Percentiles rank a stretch among this genome's conserved stretches.
phyloP scores from a whole-genome alignment of 35 echinoderm and acorn worm species.

The Heliocidaris tuberculata region DNA sequence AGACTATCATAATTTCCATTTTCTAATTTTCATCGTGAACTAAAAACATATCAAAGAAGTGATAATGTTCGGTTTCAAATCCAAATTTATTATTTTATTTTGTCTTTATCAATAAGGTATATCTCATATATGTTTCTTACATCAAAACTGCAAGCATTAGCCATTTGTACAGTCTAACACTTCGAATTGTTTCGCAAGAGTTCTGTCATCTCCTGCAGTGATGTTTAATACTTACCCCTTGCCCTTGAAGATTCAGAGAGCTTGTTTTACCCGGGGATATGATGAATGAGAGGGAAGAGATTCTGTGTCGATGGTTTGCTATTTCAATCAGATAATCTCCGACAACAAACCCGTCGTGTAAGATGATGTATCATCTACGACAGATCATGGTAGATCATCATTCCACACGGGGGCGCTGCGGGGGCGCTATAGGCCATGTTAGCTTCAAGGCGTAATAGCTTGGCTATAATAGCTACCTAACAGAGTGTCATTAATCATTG shows the following conservation, averaged over 20 bases:
- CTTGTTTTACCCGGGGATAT: neutral
- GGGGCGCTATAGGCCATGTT: neutral
- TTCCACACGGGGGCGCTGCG: neutral
- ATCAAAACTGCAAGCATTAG: no score
- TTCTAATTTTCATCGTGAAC: no score
- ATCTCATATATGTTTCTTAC: no score
- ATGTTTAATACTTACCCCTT: neutral
- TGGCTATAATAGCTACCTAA: neutral
- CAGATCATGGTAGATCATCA: neutral
- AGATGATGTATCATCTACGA: conserved; percentile 29
- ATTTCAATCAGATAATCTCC: conserved; percentile 42
- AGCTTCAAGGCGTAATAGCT: neutral
- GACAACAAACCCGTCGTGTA: conserved; percentile 20
- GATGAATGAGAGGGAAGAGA: conserved; percentile 20
- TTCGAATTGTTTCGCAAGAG: neutral
- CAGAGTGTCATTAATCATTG: neutral
- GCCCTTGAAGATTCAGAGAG: neutral
- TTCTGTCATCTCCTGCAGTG: neutral
- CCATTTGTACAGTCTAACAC: no score
- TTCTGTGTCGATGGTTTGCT: conserved; percentile 25
- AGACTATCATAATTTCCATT: no score
- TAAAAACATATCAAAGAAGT: no score
- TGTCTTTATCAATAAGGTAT: no score
- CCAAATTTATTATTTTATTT: no score
- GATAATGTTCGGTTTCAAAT: no score